Evolutionary conservation across 2,113 vertebrate species (phyloP).

Genomic region (Serinus canaria): DNA sequence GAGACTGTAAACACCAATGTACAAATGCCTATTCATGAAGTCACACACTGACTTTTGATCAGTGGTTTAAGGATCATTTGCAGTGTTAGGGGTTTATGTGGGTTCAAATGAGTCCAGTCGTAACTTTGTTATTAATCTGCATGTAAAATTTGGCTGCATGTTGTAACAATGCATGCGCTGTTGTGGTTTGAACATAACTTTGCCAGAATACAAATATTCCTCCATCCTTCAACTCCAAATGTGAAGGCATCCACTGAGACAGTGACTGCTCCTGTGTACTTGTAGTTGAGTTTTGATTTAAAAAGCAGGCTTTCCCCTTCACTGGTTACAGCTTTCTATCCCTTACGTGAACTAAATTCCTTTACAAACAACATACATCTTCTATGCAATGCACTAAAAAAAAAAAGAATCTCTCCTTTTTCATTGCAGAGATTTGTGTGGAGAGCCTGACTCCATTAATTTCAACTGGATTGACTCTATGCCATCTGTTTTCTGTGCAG

Average conservation of each 20-base stretch:
- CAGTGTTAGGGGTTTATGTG: background rate
- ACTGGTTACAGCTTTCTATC: conserved; percentile 61
- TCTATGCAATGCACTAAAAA: conserved; percentile 30
- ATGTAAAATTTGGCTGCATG: background rate
- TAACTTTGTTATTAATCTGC: background rate
- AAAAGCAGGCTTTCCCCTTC: conserved; percentile 31
- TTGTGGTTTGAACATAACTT: background rate
- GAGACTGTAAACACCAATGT: background rate
- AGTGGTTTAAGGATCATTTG: background rate
- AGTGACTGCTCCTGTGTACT: background rate
- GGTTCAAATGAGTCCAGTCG: background rate
- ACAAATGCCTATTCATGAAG: background rate
- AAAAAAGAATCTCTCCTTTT: conserved; percentile 55
- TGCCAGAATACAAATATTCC: background rate
- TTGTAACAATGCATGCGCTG: background rate
- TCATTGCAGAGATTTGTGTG: conserved; percentile 71
- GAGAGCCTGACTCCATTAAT: conserved; percentile 78
- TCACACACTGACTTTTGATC: background rate
- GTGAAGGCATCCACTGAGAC: background rate
- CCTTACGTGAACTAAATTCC: conserved; percentile 69
- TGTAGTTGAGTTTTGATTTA: conserved; percentile 24
- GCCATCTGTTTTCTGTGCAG: conserved; percentile 72
- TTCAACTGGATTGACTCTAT: conserved; percentile 73
- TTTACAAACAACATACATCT: conserved; percentile 77
- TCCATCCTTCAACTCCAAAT: background rate